A percentile compares a stretch with the other conserved stretches of the same genome.
Conservation (phyloP, 2,888 invertebrate species). For the Lycia hirtaria region DNA sequence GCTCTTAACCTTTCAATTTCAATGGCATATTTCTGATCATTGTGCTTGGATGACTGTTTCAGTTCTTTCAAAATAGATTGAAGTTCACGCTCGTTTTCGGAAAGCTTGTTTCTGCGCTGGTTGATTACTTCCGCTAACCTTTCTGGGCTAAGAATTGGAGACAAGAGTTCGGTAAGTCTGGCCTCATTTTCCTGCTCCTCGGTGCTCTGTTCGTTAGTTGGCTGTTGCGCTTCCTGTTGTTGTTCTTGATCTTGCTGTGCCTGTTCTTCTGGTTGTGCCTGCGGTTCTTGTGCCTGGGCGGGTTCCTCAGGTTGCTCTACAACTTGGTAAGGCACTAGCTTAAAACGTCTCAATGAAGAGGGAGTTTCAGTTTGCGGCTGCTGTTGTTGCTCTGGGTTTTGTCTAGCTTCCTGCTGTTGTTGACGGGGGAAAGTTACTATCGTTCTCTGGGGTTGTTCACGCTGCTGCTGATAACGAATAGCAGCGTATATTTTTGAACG, state of each 20-base stretch:
- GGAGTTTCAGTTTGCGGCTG: constrained; percentile 19
- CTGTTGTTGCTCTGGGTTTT: constrained; percentile 22
- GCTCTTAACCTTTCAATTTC: constrained; percentile 58
- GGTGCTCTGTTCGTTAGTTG: constrained; percentile 18
- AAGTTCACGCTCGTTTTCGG: constrained; percentile 43
- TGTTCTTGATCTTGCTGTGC: constrained; percentile 8
- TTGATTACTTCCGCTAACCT: constrained; percentile 41
- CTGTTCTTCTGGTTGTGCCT: constrained; percentile 20
- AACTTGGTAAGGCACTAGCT: constrained; percentile 37
- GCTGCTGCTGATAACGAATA: constrained; percentile 45
- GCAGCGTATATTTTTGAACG: constrained; percentile 31
- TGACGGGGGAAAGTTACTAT: constrained; percentile 35
- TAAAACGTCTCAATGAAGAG: constrained; percentile 26
- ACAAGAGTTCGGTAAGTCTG: constrained; percentile 35
- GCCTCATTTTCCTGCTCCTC: constrained; percentile 34
- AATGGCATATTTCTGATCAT: constrained; percentile 53
- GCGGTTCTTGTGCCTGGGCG: constrained; percentile 31
- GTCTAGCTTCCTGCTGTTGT: constrained; percentile 25
- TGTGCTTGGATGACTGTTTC: constrained; percentile 61
- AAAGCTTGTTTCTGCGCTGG: constrained; percentile 44
- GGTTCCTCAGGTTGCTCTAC: constrained; percentile 28
- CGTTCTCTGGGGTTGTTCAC: constrained; percentile 40
- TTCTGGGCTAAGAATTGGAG: constrained; percentile 44
- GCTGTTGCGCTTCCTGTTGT: constrained; percentile 14
- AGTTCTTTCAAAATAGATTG: constrained; percentile 46